Percentiles rank a stretch among this genome's conserved stretches.
These are phyloP conservation scores for Drosophila melanica DNA, from an alignment of 1,140 invertebrate species.

Conservation along the genomic window DNA sequence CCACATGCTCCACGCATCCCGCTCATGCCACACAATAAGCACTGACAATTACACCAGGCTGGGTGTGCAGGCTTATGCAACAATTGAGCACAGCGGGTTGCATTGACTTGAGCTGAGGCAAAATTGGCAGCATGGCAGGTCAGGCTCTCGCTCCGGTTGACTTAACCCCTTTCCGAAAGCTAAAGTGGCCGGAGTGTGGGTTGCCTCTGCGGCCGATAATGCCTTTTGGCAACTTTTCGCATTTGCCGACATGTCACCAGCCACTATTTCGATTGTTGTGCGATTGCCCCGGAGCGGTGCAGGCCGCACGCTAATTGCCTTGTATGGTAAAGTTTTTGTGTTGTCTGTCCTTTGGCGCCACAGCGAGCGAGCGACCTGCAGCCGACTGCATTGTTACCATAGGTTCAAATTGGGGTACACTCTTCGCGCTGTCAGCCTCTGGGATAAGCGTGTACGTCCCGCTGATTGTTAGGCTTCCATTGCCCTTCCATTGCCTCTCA, in stretches of 20 bases:
- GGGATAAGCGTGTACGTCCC: too few relatives aligned
- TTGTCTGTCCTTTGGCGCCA: slow-evolving; percentile 39
- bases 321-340: slow-evolving; percentile 60
- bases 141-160: slow-evolving; percentile 40
- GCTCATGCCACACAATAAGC: background rate
- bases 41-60: slow-evolving; percentile 1
- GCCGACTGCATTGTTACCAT: slow-evolving; percentile 8
- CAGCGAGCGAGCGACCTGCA: slow-evolving; percentile 8
- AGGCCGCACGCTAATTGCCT: slow-evolving; percentile 64
- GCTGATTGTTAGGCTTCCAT: too few relatives aligned
- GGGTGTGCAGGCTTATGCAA: slow-evolving; percentile 51
- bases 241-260: slow-evolving; percentile 66
- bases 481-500: too few relatives aligned
- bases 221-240: slow-evolving; percentile 69
- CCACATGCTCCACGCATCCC: background rate
- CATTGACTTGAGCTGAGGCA: slow-evolving; percentile 32
- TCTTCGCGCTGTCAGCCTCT: background rate
- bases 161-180: slow-evolving; percentile 43
- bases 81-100: slow-evolving; percentile 57
- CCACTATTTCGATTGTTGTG: slow-evolving; percentile 60
- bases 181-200: background rate
- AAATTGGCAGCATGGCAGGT: slow-evolving; percentile 27
- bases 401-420: slow-evolving; percentile 4
- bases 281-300: slow-evolving; percentile 10
- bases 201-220: slow-evolving; percentile 38